Percentiles rank a stretch among this genome's conserved stretches.
Evolutionary conservation across 2,797 vertebrate species (phyloP).

Genomic region (Protonibea diacanthus): DNA sequence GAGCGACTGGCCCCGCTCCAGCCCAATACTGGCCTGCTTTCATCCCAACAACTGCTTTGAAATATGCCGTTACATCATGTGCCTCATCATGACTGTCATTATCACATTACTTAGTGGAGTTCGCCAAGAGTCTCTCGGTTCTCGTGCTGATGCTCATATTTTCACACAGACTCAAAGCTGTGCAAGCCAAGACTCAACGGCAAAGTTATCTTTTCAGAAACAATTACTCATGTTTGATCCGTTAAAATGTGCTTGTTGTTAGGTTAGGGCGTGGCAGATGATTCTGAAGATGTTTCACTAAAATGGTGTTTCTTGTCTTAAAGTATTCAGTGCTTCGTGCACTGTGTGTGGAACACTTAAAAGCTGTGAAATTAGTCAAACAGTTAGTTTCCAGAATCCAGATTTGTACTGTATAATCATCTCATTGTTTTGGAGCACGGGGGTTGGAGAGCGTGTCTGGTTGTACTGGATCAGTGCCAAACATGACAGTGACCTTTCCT

Average conservation of each 20-base stretch:
- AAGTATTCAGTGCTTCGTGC: not conserved
- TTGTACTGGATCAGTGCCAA: slow-evolving; percentile 74
- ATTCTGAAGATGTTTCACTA: not conserved
- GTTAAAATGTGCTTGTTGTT: not conserved
- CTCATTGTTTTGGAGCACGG: slow-evolving; percentile 37
- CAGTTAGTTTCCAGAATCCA: slow-evolving; percentile 11
- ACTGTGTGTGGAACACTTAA: not conserved
- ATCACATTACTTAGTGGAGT: slow-evolving; percentile 52
- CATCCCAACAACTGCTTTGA: slow-evolving; percentile 58
- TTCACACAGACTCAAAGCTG: not conserved
- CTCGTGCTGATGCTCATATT: not conserved
- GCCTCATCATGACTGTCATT: slow-evolving; percentile 58
- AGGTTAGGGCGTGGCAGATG: not conserved
- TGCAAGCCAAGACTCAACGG: not conserved
- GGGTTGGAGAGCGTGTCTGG: slow-evolving; percentile 39
- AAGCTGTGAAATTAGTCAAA: slow-evolving; percentile 3
- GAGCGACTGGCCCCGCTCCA: slow-evolving; percentile 48
- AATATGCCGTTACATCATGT: slow-evolving; percentile 61
- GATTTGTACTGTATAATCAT: slow-evolving; percentile 30
- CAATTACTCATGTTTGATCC: slow-evolving; percentile 16
- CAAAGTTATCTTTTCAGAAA: slow-evolving; percentile 23
- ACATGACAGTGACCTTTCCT: slow-evolving; percentile 72
- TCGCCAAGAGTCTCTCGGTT: slow-evolving; percentile 11
- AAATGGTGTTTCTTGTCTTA: slow-evolving; percentile 3
- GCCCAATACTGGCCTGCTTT: slow-evolving; percentile 35